phyloP scores from a whole-genome alignment of 2,797 vertebrate genomes.

The Novumbra hubbsi region DNA sequence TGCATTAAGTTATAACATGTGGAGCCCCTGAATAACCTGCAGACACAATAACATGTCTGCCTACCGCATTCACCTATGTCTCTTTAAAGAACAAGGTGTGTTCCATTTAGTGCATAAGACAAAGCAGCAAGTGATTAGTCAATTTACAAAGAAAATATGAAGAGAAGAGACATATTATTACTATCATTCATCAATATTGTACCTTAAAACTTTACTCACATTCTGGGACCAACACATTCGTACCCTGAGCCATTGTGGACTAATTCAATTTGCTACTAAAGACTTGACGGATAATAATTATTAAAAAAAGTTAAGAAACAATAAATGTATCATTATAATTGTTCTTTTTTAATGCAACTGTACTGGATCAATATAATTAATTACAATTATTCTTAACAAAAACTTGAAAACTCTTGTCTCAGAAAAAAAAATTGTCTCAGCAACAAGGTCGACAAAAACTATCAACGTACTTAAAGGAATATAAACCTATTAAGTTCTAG shows the following conservation, averaged over 20 bases:
- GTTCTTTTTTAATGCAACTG: neutral
- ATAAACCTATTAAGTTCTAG: neutral
- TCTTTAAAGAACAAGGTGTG: slow-evolving; percentile 53
- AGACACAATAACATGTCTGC: slow-evolving; percentile 64
- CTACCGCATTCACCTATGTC: slow-evolving; percentile 34
- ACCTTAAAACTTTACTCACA: neutral
- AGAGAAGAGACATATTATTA: neutral
- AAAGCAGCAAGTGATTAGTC: slow-evolving; percentile 52
- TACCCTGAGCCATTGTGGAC: neutral
- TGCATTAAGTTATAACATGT: slow-evolving; percentile 67
- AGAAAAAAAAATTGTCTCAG: neutral
- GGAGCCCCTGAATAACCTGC: slow-evolving; percentile 58
- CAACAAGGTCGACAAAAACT: neutral
- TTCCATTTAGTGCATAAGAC: slow-evolving; percentile 46
- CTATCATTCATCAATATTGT: too few species aligned
- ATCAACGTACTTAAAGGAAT: too few species aligned
- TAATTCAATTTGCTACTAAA: neutral
- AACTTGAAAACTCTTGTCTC: too few species aligned
- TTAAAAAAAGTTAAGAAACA: neutral
- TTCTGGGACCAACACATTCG: neutral
- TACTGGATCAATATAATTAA: neutral
- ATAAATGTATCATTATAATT: neutral
- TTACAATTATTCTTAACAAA: neutral
- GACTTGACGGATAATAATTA: too few species aligned
- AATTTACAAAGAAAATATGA: slow-evolving; percentile 42